Conservation (phyloP, 2,888 invertebrate genomes). For the Protophormia terraenovae region DNA sequence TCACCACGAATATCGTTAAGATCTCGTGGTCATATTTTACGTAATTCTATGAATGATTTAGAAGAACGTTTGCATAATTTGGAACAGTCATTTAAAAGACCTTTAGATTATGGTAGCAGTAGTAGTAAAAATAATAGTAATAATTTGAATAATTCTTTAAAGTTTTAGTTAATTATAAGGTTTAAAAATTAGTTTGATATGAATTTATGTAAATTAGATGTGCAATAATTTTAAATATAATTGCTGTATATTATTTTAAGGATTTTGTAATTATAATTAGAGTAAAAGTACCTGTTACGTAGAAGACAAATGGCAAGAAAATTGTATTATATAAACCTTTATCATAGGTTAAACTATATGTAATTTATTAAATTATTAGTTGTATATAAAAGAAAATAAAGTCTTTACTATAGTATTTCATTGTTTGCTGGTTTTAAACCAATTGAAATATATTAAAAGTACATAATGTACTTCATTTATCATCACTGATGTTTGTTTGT, state of each 20-base stretch:
- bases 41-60: slow-evolving; percentile 81
- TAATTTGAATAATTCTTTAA: slow-evolving; percentile 37
- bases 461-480: neutral
- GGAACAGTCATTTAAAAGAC: slow-evolving; percentile 79
- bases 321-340: slow-evolving; percentile 14
- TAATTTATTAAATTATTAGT: neutral
- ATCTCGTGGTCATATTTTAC: slow-evolving; percentile 78
- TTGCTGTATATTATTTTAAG: neutral
- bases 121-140: slow-evolving; percentile 63
- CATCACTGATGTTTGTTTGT: neutral
- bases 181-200: neutral
- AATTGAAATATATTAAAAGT: no score
- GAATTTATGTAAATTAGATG: slow-evolving; percentile 56
- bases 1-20: slow-evolving; percentile 79
- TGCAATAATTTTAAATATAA: slow-evolving; percentile 1
- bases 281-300: slow-evolving; percentile 33
- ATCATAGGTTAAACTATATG: neutral
- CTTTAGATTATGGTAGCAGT: slow-evolving; percentile 78
- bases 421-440: no score
- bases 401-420: no score
- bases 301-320: neutral
- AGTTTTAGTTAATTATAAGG: slow-evolving; percentile 30
- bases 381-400: no score
- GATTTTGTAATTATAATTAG: slow-evolving; percentile 20
- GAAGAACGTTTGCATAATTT: slow-evolving; percentile 80